Evolutionary conservation across 2,113 vertebrate species (phyloP), one percentile per base, ranked within the genome.

Genomic region (Lycaon pictus): DNA sequence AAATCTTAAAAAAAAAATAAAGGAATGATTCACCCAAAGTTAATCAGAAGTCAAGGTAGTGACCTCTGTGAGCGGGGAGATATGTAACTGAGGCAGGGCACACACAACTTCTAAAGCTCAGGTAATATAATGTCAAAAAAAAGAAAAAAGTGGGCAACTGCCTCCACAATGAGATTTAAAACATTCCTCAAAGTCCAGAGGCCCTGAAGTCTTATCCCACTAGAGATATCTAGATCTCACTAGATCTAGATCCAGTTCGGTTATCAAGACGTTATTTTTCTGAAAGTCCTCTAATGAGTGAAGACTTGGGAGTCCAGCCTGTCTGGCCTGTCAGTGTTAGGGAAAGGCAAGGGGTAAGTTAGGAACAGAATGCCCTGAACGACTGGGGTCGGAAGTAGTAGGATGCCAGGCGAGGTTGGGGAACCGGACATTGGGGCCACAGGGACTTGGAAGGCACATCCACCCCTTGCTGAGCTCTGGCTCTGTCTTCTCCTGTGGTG

Each of bases 401-500:
- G 60, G 62, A 60, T 2, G 11, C 35, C 32, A 84, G 84, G 25
- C 2, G 8, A 84, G 43, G 56, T 0, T 13, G 60, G n/a, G 13
- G 35, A 15, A 16, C 5, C 80, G 84, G 48, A 35, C 15, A 60
- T 17, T 0, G 17, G 79, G 16, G 23, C 67, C 2, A 23, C 7
- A 17, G 81, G 11, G 51, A 76, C 25, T 0, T 23, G 3, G 32
- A 16, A 0, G 22, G 8, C 20, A 25, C 19, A 16, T 19, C 22
- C n/a, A 63, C 1, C 10, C 20, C 3, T 13, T 3, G n/a, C 32
- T 82, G 80, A 8, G 72, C 48, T 23, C 37, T 0, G 2, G 86
- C 53, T 89, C 53, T 17, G 25, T 4, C 60, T 56, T 27, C 6
- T 1, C 0, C 11, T 3, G 6, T 0, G 35, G 17, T 2, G 5